phyloP scores from a whole-genome alignment of 2,888 invertebrate genomes.

The Hipparchia semele region DNA sequence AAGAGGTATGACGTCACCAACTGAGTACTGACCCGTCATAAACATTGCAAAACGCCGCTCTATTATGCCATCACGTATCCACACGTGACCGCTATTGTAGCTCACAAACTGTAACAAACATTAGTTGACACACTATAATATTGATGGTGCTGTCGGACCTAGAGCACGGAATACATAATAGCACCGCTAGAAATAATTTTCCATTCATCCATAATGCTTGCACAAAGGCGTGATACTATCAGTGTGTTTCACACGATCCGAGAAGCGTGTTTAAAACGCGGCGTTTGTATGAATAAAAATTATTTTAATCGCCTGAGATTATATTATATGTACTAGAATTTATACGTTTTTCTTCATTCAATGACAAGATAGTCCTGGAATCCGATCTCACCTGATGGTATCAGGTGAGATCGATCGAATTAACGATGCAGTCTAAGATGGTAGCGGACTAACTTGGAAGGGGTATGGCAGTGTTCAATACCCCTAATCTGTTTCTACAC shows the following conservation, averaged over 20 bases:
- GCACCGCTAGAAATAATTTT: constrained; percentile 27
- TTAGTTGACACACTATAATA: constrained; percentile 35
- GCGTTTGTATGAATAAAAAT: not conserved
- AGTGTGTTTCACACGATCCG: not conserved
- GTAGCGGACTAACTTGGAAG: too few species aligned
- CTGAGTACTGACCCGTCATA: not conserved
- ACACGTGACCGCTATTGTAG: constrained; percentile 10
- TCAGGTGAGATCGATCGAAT: too few species aligned
- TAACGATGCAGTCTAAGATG: too few species aligned
- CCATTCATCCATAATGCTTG: constrained; percentile 27
- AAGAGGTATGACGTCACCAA: not conserved
- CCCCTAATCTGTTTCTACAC: too few species aligned
- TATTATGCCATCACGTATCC: constrained; percentile 18
- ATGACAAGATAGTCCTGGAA: too few species aligned
- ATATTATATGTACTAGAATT: too few species aligned
- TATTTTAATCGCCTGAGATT: not conserved
- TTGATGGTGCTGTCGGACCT: constrained; percentile 31
- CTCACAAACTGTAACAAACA: constrained; percentile 19
- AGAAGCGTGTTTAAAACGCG: not conserved
- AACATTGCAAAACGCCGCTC: constrained; percentile 12
- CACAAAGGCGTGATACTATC: not conserved
- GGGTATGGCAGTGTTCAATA: too few species aligned
- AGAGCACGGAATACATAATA: not conserved
- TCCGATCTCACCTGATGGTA: too few species aligned
- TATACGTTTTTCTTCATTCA: too few species aligned